Evolutionary conservation across 2,113 vertebrate species (phyloP).

Genomic region (Jacana jacana): DNA sequence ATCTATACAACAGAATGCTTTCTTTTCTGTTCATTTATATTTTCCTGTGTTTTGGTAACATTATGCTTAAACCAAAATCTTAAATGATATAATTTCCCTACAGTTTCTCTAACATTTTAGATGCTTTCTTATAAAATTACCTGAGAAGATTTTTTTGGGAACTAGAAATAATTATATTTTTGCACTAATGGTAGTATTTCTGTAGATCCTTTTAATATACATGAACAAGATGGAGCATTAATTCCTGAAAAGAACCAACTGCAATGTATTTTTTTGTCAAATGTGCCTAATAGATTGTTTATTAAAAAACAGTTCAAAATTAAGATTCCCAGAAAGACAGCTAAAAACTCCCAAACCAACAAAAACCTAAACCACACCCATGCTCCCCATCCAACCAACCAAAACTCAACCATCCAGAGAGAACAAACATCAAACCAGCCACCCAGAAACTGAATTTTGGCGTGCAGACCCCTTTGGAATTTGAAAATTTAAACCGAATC

Average conservation of each 20-base stretch:
- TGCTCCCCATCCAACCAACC: background rate
- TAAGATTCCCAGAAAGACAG: background rate
- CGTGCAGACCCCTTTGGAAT: background rate
- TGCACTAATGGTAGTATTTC: background rate
- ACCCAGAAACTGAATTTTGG: background rate
- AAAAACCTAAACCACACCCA: background rate
- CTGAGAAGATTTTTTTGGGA: background rate
- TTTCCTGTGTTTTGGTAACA: background rate
- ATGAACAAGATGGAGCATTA: background rate
- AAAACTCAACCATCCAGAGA: background rate
- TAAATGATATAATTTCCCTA: background rate
- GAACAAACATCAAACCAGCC: background rate
- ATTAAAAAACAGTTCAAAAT: background rate
- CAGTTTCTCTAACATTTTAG: background rate
- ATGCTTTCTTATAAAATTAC: background rate
- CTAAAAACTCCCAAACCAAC: rapidly evolving
- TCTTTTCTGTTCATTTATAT: background rate
- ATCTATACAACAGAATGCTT: background rate
- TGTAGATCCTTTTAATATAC: background rate
- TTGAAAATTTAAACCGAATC: background rate
- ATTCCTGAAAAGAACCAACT: background rate
- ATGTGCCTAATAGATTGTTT: background rate
- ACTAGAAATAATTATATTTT: background rate
- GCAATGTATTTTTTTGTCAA: background rate
- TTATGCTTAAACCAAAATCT: background rate